Percentiles rank a stretch among this genome's conserved stretches.
These are phyloP conservation scores for Thunnus thynnus DNA, from an alignment of 2,113 vertebrate species.

Conservation along the genomic window DNA sequence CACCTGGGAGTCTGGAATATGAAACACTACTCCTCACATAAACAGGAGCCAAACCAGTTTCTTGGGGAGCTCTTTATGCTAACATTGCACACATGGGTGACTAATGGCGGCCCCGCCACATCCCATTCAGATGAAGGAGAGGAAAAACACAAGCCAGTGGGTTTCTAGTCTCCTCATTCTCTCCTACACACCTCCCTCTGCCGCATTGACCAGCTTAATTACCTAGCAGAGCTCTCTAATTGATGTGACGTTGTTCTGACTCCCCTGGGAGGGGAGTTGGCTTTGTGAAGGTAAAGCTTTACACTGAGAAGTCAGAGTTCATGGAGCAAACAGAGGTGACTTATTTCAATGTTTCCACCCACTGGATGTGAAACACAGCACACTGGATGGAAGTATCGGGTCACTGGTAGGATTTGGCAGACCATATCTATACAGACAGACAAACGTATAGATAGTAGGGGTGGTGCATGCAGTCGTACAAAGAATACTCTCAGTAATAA, in stretches of 20 bases:
- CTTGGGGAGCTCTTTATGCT: neutral
- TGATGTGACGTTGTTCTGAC: conserved; percentile 49
- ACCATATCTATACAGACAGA: too few species aligned
- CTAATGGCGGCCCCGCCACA: neutral
- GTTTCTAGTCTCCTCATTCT: neutral
- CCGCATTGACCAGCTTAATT: conserved; percentile 34
- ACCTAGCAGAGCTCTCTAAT: conserved; percentile 38
- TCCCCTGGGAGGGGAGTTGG: conserved; percentile 18
- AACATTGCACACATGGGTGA: too few species aligned
- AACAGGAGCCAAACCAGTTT: too few species aligned
- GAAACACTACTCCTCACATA: too few species aligned
- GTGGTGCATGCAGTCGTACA: too few species aligned
- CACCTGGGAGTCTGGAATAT: too few species aligned
- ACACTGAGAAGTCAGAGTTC: conserved; percentile 40
- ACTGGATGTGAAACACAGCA: conserved; percentile 21
- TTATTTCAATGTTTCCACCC: conserved; percentile 24
- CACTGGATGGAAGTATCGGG: conserved; percentile 2
- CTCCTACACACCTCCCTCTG: conserved; percentile 3
- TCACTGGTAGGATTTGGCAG: conserved; percentile 10
- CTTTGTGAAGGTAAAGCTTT: conserved; percentile 23
- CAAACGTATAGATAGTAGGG: too few species aligned
- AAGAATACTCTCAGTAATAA: too few species aligned
- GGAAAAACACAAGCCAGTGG: neutral
- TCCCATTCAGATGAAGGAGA: neutral
- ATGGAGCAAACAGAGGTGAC: conserved; percentile 39